Evolutionary conservation across 2,797 vertebrate species (phyloP), one percentile per base, ranked within the genome.

Genomic region (Chrosomus eos): DNA sequence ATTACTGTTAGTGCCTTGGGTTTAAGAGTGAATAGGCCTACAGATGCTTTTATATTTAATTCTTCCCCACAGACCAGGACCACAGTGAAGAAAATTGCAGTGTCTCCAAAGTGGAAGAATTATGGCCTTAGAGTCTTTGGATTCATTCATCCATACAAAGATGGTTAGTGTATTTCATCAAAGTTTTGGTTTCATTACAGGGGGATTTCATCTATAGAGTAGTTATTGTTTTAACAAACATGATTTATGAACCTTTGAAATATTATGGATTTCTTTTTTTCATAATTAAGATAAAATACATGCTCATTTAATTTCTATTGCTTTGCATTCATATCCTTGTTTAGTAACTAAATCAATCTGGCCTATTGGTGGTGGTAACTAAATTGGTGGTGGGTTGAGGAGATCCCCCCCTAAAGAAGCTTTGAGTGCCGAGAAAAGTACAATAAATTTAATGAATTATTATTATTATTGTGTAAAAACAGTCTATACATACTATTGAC

Each of bases 41-140:
- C 55, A 51, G 28, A 40, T 78, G 79, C 68, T 68, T 53, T 81
- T 77, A 28, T 66, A 70, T 88, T 76, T 83, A 31, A 26, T 74
- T 80, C 21, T 86, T 78, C 48, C 48, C 28, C 72, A 0, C 93
- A 97, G 96, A 94, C 92, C 1, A 96, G 96, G 60, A 97, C 96
- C 84, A 96, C 95, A 0, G 95, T 97, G 90, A 95, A 93, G 92
- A 97, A 97, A 90, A 82, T 97, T 91, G 96, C 96, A 0, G 95
- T 97, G 85, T 95, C 96, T 0, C 96, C 96, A 77, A 97, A 96
- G 88, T 97, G 96, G 96, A 97, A 96, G 91, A 97, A 96, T 90
- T 97, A 97, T 0, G 96, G 96, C 7, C 93, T 97, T 38, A 93
- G 96, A 83, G 91, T 97, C 77, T 97, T 97, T 28, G 96, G 96